Base-by-base conservation (phyloP, 1,140 invertebrate species). In the Caerostris extrusa region DNA sequence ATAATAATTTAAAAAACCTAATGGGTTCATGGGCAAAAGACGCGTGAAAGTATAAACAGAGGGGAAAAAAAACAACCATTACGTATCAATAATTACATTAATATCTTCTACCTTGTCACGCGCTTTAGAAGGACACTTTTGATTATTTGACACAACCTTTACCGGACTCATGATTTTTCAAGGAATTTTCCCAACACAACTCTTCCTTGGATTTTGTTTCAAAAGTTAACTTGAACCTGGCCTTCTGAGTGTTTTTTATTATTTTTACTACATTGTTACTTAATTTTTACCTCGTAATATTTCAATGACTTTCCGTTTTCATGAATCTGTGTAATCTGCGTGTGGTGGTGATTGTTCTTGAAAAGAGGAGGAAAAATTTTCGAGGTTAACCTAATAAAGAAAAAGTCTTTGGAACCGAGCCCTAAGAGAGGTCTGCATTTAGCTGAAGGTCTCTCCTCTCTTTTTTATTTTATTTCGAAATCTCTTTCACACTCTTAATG, bases 401-500 rank as follows among this genome's bases (percentile, higher is more conserved):
- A 89, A 89, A 10, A 14, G 34, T 8, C 12, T 89, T 89, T 89
- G 87, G 87, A 61, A 8, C 5, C 6, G 14, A 89, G 87, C 87
- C 61, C 61, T 60, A 34, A 19, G 34, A 87, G 71, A 77, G 8
- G 8, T 60, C 61, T 69, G 50, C 34, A 53, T 89, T 89, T 89
- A 89, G 87, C 64, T 69, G 87, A 89, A 89, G 87, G 87, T 89
- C 87, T 89, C 14, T 56, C 10, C 34, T 34, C 34, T 34, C 34
- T 34, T 34, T 34, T 34, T 34, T 34, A 2, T 34, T 34, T 34
- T 50, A 53, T 77, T 77, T 50, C 71, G 71, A 77, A 77, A 77
- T 34, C 34, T 77, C 71, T 77, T 77, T 77, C 71, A 10, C 34
- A 50, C 19, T 12, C 71, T 77, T 77, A 50, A 77, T 77, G 71